Percentiles rank a stretch among this genome's conserved stretches.
Conservation (phyloP, 2,888 invertebrate genomes). For the Sepiola atlantica region DNA sequence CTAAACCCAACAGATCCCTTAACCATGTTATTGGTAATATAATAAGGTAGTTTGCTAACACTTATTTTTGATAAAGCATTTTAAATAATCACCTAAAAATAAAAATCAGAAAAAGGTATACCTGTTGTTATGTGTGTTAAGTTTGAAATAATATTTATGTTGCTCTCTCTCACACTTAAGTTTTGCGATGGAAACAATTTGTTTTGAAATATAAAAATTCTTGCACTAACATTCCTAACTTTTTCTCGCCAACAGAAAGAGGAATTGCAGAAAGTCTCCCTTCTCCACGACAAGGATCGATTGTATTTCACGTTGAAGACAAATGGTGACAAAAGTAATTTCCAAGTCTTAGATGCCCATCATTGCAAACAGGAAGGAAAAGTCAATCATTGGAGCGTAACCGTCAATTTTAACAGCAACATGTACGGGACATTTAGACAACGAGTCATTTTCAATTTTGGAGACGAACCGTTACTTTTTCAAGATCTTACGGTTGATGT, state of each 20-base stretch:
- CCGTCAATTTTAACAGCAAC: constrained; percentile 62
- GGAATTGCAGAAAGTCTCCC: constrained; percentile 64
- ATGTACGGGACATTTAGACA: constrained; percentile 73
- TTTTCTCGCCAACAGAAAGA: constrained; percentile 33
- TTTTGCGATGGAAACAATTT: too few species aligned
- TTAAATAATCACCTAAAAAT: too few species aligned
- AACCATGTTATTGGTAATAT: too few species aligned
- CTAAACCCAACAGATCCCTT: too few species aligned
- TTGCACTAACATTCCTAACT: background rate
- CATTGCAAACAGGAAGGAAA: constrained; percentile 57
- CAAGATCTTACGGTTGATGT: constrained; percentile 69
- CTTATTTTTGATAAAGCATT: too few species aligned
- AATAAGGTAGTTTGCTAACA: too few species aligned
- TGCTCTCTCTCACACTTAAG: too few species aligned
- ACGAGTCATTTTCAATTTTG: constrained; percentile 73
- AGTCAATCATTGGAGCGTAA: constrained; percentile 52
- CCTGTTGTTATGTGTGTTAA: too few species aligned
- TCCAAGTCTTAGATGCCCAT: constrained; percentile 68
- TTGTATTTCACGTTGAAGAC: constrained; percentile 67
- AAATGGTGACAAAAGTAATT: constrained; percentile 53
- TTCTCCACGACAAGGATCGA: constrained; percentile 69
- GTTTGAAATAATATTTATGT: too few species aligned
- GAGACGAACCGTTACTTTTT: constrained; percentile 63
- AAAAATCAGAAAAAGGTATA: too few species aligned
- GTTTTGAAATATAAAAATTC: too few species aligned